Evolutionary conservation across 2,113 vertebrate species (phyloP), one percentile per base, ranked within the genome.

Genomic region (Hypomesus transpacificus): DNA sequence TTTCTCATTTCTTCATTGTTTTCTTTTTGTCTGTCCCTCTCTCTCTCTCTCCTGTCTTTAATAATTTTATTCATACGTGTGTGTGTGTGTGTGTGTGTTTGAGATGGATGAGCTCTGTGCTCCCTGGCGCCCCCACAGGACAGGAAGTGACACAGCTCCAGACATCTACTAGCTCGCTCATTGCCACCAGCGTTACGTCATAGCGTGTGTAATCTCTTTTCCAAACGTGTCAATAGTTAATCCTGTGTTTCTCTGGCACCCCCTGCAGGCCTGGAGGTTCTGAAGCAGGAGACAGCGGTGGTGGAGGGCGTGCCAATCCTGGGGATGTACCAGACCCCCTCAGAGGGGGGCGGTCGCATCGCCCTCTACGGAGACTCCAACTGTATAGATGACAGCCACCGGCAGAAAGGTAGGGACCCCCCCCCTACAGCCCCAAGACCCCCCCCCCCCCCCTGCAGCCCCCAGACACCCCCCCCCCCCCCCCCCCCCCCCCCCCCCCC

Each of bases 361-460:
- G 95, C 94, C 67, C 89, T 99, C 64, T 99, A 99, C 0, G 97
- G 97, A 0, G 97, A 99, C 76, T 99, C 97, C 0, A 99, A 99
- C 71, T 99, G 97, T 84, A 89, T 99, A 76, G 97, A 99, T 3
- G 97, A 99, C 87, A 99, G 97, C 84, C 97, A 99, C 85, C 91
- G 97, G 11, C 97, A 98, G 86, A 99, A 98, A 93, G 97, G 97
- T 98, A 69, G 14, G 0, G 26, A 24, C 11, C 2, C 28, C 62
- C 28, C 62, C 8, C 31, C 62, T 28, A 24, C 24, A 31, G 60
- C 26, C 26, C 21, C 26, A 24, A 54, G 53, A 18, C 53, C 53
- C 53, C 53, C 53, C 34, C n/a, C n/a, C n/a, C n/a, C 74, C 16
- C 0, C 34, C 50, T 0, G 18, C 17, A 11, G 3, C 22, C 46